phyloP scores from a whole-genome alignment of 1,140 invertebrate species.

The Bilobella aurantiaca region DNA sequence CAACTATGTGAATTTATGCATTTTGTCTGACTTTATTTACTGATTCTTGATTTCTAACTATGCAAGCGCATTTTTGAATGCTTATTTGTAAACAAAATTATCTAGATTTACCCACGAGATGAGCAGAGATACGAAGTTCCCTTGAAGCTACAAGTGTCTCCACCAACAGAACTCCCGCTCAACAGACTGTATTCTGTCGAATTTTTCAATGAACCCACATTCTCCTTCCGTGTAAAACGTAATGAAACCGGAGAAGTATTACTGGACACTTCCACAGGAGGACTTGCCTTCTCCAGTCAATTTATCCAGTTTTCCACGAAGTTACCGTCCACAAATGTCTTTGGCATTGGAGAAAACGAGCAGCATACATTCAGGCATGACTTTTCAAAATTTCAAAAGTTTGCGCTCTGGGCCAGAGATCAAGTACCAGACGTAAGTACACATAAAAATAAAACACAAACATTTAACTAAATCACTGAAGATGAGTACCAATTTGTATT shows the following conservation, averaged over 20 bases:
- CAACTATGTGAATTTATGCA: background rate
- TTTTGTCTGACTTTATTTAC: no score
- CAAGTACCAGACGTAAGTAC: constrained; percentile 11
- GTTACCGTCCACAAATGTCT: constrained; percentile 44
- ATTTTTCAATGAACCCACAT: constrained; percentile 13
- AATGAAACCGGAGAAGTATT: constrained; percentile 1
- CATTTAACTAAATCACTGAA: no score
- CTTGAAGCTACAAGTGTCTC: constrained; percentile 17
- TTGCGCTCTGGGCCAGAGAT: constrained; percentile 20
- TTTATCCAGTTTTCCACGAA: constrained; percentile 45
- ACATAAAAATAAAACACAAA: no score
- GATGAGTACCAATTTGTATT: no score
- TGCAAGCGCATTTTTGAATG: no score
- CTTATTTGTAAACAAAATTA: no score
- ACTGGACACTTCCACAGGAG: constrained; percentile 46
- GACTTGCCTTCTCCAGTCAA: constrained; percentile 47
- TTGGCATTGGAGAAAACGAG: constrained; percentile 46
- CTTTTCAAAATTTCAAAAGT: background rate
- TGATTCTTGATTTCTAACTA: background rate
- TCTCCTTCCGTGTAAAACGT: constrained; percentile 26
- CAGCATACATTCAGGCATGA: constrained; percentile 24
- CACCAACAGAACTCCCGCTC: background rate
- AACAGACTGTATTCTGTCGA: constrained; percentile 15
- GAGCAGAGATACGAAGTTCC: constrained; percentile 27
- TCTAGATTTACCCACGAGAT: background rate